These are phyloP conservation scores for Orientallactaga bullata DNA, from an alignment of 2,113 vertebrate genomes.

Conservation along the genomic window DNA sequence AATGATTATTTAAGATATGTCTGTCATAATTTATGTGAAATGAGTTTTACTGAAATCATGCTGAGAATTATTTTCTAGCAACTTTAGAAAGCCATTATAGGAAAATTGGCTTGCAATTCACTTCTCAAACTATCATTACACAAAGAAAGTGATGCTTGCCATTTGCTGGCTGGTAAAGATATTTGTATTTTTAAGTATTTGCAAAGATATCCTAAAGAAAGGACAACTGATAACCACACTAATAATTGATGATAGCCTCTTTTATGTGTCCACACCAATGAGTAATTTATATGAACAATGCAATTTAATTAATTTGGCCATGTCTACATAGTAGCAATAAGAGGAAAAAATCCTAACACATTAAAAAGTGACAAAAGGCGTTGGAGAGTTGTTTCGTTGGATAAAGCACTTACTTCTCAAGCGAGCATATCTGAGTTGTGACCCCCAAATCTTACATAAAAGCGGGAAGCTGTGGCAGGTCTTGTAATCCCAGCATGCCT, in stretches of 20 bases:
- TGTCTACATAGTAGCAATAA: not conserved
- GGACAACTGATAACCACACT: not conserved
- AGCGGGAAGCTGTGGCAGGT: too few relatives aligned
- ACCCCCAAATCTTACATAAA: too few relatives aligned
- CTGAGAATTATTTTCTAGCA: not conserved
- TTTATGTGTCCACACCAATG: not conserved
- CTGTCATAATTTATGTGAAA: not conserved
- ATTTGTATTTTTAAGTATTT: constrained; percentile 13
- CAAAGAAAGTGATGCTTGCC: not conserved
- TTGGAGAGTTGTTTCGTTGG: too few relatives aligned
- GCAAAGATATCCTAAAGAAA: not conserved
- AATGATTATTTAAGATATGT: not conserved
- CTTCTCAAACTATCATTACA: not conserved
- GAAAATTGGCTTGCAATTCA: not conserved
- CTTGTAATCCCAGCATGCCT: too few relatives aligned
- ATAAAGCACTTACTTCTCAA: too few relatives aligned
- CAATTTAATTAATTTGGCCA: not conserved
- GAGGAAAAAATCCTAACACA: not conserved
- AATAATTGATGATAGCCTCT: not conserved
- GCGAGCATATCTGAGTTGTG: too few relatives aligned
- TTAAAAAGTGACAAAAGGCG: not conserved
- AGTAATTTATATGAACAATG: not conserved
- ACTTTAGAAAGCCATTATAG: not conserved
- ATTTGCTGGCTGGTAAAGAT: not conserved
- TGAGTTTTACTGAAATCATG: not conserved